Percentiles rank a stretch among this genome's conserved stretches.
Conservation (phyloP, 2,888 invertebrate genomes). For the Cotesia congregata region DNA sequence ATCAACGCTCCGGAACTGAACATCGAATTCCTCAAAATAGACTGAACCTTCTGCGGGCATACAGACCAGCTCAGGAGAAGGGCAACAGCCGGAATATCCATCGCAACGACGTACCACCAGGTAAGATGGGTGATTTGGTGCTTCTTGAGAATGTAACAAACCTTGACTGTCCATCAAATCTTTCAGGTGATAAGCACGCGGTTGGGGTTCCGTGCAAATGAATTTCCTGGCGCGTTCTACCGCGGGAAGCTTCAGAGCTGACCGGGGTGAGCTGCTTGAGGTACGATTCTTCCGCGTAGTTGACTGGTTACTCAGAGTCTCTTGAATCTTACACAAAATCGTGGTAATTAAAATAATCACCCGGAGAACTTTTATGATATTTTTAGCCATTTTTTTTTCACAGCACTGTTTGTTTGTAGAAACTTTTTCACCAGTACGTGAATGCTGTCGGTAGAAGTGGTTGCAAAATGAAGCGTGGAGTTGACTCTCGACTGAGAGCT, state of each 20-base stretch:
- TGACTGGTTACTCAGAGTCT: background rate
- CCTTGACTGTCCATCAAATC: slow-evolving; percentile 40
- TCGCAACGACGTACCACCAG: slow-evolving; percentile 61
- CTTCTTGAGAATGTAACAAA: background rate
- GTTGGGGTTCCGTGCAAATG: slow-evolving; percentile 54
- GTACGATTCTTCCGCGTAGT: slow-evolving; percentile 35
- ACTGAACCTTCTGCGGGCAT: slow-evolving; percentile 47
- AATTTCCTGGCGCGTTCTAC: slow-evolving; percentile 46
- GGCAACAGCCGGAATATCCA: slow-evolving; percentile 62
- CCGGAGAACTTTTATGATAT: background rate
- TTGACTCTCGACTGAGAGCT: slow-evolving; percentile 58
- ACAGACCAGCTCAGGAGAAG: slow-evolving; percentile 52
- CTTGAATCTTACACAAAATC: background rate
- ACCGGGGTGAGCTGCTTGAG: background rate
- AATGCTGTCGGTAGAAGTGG: background rate
- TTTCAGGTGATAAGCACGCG: slow-evolving; percentile 55
- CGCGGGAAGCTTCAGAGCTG: slow-evolving; percentile 38
- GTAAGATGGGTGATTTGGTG: slow-evolving; percentile 49
- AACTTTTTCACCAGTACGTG: no score
- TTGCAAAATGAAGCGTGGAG: slow-evolving; percentile 43
- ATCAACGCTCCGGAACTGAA: slow-evolving; percentile 51
- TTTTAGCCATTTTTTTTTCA: background rate
- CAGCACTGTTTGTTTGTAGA: no score
- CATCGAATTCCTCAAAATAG: slow-evolving; percentile 54
- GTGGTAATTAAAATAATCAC: background rate